Evolutionary conservation across 2,797 vertebrate genomes (phyloP).

Genomic region (Discoglossus pictus): DNA sequence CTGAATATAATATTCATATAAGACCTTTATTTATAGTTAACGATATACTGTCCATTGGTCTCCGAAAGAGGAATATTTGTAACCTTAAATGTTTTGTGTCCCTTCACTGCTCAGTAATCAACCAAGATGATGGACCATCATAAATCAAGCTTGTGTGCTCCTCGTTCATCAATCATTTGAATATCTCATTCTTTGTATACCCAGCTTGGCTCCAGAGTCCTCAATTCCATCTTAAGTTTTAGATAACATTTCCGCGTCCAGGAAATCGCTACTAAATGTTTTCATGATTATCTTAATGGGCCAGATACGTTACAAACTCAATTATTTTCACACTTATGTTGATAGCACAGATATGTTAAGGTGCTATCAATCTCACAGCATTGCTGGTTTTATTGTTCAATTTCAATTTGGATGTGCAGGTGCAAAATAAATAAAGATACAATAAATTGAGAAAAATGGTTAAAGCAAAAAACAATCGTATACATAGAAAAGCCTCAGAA

Average conservation of each 20-base stretch:
- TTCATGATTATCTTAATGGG: slow-evolving; percentile 27
- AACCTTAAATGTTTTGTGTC: no score
- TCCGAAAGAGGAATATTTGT: no score
- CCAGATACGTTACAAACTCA: slow-evolving; percentile 26
- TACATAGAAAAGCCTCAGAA: no score
- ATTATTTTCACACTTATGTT: not conserved
- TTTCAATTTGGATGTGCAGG: accelerated
- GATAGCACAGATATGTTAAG: not conserved
- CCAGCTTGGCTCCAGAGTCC: slow-evolving; percentile 18
- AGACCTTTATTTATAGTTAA: no score
- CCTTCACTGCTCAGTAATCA: no score
- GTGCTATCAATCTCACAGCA: no score
- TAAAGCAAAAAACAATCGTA: no score
- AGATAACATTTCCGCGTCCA: slow-evolving; percentile 15
- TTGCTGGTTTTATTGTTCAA: slow-evolving; percentile 1
- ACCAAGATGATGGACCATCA: no score
- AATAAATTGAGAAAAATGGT: not conserved
- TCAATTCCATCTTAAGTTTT: not conserved
- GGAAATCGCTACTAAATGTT: slow-evolving; percentile 26
- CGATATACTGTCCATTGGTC: no score
- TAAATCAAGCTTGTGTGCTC: slow-evolving; percentile 38
- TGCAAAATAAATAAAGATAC: accelerated
- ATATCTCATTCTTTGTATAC: not conserved
- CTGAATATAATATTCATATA: no score
- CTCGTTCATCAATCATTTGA: slow-evolving; percentile 24